These are phyloP conservation scores for Nannoperca obscura DNA, from an alignment of 2,797 vertebrate species.

Conservation along the genomic window DNA sequence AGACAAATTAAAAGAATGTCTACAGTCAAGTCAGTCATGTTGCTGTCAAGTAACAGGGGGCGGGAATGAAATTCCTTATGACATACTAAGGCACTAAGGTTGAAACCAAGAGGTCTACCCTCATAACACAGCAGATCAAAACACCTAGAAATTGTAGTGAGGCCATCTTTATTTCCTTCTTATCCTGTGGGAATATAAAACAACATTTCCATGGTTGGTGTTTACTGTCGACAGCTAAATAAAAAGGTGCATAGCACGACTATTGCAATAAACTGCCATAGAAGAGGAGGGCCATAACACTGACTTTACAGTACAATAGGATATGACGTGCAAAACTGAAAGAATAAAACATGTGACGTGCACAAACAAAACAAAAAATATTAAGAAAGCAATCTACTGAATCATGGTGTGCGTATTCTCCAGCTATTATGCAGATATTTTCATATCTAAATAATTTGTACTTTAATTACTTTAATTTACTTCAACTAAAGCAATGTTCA, in stretches of 20 bases:
- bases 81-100: slow-evolving; percentile 3
- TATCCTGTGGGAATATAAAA: neutral
- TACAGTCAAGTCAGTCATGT: neutral
- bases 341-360: neutral
- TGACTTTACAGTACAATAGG: neutral
- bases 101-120: neutral
- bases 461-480: slow-evolving; percentile 6
- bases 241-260: slow-evolving; percentile 27
- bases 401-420: neutral
- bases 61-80: neutral
- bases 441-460: neutral
- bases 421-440: neutral
- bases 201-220: slow-evolving; percentile 4
- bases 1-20: neutral
- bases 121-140: neutral
- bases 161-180: neutral
- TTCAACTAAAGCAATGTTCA: slow-evolving; percentile 12
- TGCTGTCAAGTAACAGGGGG: neutral
- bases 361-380: neutral
- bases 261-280: slow-evolving; percentile 6
- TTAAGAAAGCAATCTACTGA: neutral
- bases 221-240: neutral
- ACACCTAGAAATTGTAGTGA: neutral
- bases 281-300: neutral
- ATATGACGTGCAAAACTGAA: slow-evolving; percentile 29